These are phyloP conservation scores for Pedetes capensis DNA, from an alignment of 2,113 vertebrate genomes.

Conservation along the genomic window DNA sequence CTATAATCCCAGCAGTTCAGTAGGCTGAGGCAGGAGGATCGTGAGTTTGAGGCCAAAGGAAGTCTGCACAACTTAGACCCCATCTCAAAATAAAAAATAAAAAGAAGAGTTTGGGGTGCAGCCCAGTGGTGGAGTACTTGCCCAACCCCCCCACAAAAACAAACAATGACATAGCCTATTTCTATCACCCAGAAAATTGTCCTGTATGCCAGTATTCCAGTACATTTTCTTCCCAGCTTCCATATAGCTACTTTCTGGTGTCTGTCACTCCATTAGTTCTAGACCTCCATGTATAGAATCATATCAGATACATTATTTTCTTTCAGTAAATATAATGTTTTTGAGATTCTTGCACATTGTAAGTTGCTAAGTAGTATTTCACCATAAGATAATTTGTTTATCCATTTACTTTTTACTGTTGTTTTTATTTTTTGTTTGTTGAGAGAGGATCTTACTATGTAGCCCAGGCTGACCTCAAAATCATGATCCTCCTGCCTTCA, in stretches of 20 bases:
- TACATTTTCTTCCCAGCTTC: neutral
- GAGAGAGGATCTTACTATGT: neutral
- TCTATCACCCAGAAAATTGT: neutral
- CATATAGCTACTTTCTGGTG: neutral
- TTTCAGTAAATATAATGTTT: neutral
- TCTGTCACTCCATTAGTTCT: neutral
- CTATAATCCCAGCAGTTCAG: too few species aligned
- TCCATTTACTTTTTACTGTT: neutral
- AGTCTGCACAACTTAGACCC: too few species aligned
- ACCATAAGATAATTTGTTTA: neutral
- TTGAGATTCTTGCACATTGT: neutral
- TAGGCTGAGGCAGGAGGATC: too few species aligned
- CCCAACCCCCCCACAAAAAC: too few species aligned
- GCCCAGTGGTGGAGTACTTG: too few species aligned
- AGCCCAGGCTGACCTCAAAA: neutral
- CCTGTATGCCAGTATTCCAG: neutral
- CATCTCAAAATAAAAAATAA: too few species aligned
- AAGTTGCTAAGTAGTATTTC: neutral
- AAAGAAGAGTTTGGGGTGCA: too few species aligned
- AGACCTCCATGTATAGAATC: neutral
- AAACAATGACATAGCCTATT: too few species aligned
- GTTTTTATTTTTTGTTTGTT: neutral
- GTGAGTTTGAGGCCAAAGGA: too few species aligned
- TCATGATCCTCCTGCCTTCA: neutral
- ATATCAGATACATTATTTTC: rapidly evolving